These are phyloP conservation scores for Neoascia interrupta DNA, from an alignment of 2,888 invertebrate genomes.

Conservation along the genomic window DNA sequence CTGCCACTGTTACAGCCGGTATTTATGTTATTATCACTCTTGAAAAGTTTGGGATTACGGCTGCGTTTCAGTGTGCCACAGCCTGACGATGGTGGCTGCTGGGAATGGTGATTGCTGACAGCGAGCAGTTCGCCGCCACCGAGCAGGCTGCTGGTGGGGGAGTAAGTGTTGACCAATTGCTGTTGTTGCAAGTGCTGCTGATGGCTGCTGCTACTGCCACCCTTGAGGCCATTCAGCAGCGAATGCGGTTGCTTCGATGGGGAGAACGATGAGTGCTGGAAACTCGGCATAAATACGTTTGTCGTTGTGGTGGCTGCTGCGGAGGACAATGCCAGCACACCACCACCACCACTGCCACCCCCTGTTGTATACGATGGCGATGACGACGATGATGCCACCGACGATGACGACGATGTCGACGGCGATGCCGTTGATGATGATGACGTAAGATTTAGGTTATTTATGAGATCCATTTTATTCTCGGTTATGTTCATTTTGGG, in stretches of 20 bases:
- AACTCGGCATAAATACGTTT: slow-evolving; percentile 54
- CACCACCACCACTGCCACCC: background rate
- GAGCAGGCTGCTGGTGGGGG: slow-evolving; percentile 21
- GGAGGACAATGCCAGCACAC: slow-evolving; percentile 33
- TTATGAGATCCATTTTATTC: slow-evolving; percentile 78
- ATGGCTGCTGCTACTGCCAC: slow-evolving; percentile 73
- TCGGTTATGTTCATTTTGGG: slow-evolving; percentile 79
- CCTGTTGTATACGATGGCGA: slow-evolving; percentile 48
- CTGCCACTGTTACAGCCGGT: slow-evolving; percentile 71
- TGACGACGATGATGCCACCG: slow-evolving; percentile 46
- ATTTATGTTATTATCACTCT: slow-evolving; percentile 79
- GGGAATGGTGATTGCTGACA: slow-evolving; percentile 30
- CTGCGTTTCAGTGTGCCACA: slow-evolving; percentile 77
- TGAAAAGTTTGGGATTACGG: slow-evolving; percentile 78
- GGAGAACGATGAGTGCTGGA: slow-evolving; percentile 48
- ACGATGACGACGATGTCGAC: slow-evolving; percentile 56
- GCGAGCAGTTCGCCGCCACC: slow-evolving; percentile 5
- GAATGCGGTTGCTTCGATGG: slow-evolving; percentile 75
- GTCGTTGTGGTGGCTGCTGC: slow-evolving; percentile 55
- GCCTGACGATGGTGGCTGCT: slow-evolving; percentile 26
- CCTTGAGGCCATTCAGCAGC: slow-evolving; percentile 75
- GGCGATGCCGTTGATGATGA: slow-evolving; percentile 71
- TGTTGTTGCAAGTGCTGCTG: slow-evolving; percentile 53
- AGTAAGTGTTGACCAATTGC: slow-evolving; percentile 61
- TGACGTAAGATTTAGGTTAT: slow-evolving; percentile 74